Base-by-base conservation (phyloP, 2,797 vertebrate species). In the Holocentrus rufus region DNA sequence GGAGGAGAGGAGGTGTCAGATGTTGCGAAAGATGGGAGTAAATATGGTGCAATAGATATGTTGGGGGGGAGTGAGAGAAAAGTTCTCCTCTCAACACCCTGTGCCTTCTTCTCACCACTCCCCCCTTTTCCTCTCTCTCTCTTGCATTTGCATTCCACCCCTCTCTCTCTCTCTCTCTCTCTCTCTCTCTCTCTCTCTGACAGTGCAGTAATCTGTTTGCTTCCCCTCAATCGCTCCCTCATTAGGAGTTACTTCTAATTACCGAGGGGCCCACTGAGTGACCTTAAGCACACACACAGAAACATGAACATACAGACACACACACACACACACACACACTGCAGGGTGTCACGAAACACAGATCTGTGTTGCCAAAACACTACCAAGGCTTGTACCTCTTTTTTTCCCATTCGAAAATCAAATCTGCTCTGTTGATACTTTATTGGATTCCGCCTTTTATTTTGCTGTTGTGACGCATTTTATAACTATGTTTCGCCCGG, bases 201-300 rank as follows among this genome's bases (percentile, higher is more conserved):
- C 68, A 7, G 68, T 44, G 60, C 71, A 25, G 6, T 87, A 82
- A 87, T 89, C 74, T 79, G 64, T 83, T 88, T 79, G 55, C 65
- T 83, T 85, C 73, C 84, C 39, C 75, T 79, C 78, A 65, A 77
- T 86, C 66, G 31, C 82, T 55, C 67, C 62, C 74, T 87, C 69
- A 23, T 85, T 84, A 73, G 73, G 72, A 76, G 74, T 62, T 79
- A 72, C 74, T 58, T 81, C 73, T 85, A 80, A 90, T 92, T 90
- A 91, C 52, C 9, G 56, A 82, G 85, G 73, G 84, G 85, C 86
- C 86, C 74, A 60, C 75, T 55, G 86, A 53, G 74, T 44, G 77
- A 69, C 83, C 47, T 70, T 57, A 76, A 77, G 69, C 78, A 76
- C 20, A 39, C 49, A 73, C 82, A 85, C 66, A 73, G 75, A 71